Base-by-base conservation (phyloP, 2,888 invertebrate genomes). In the Morinoia aosen region DNA sequence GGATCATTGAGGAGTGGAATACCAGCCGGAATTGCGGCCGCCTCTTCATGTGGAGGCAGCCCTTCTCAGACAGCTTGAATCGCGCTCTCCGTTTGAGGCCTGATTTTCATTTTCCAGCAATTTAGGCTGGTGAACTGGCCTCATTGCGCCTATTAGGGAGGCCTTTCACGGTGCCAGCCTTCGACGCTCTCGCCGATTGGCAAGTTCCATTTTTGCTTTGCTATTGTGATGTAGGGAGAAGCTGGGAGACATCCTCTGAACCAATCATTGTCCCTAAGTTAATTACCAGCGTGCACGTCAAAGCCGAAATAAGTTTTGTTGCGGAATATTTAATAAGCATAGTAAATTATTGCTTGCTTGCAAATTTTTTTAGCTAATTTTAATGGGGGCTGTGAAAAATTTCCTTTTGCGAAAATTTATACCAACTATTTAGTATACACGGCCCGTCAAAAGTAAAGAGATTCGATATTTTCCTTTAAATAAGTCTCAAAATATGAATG, bases 41-140 rank as follows among this genome's bases (percentile, higher is more conserved):
- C 8, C 33, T 76, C 76, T 76, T 76, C 76, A 76, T 76, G 16
- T 61, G 61, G 8, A 19, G 76, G 25, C 25, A 33, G 76, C 76
- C 2, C 33, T 10, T 33, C 76, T 19, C 12, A 76, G 33, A 76
- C 90, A 40, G 90, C 90, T 40, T 1, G 40, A 8, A 48, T 48
- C 40, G 19, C 39, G 90, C 90, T 90, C 90, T 90, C 19, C 90
- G 90, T 90, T 90, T 48, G 40, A 48, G 90, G 39, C 90, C 90
- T 90, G 90, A 90, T 90, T 90, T 90, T 90, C 90, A 90, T 90
- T 90, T 90, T 90, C 90, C 48, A 48, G 40, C 90, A 90, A 90
- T 90, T 90, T 90, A 39, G 48, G 90, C 40, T 48, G 90, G 40
- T 90, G 90, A 76, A 90, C 90, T 90, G 16, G 90, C 40, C 90